Conservation (phyloP, 2,113 vertebrate species). For the Indri indri region DNA sequence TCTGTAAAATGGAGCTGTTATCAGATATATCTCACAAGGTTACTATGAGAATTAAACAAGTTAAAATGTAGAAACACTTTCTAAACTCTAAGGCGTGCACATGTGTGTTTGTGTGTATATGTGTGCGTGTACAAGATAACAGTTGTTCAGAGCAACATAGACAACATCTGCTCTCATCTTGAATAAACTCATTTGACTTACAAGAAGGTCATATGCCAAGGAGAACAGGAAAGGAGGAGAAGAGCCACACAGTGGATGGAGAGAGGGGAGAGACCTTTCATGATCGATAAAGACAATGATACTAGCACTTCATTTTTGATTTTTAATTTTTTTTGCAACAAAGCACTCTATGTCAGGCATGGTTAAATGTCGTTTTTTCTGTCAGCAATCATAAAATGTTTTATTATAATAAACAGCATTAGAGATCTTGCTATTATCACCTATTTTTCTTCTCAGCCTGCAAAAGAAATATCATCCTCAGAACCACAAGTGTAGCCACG, state of each 20-base stretch:
- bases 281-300: neutral
- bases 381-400: neutral
- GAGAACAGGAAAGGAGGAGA: neutral
- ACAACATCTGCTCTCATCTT: neutral
- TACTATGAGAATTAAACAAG: neutral
- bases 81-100: neutral
- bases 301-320: neutral
- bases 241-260: neutral
- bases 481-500: neutral
- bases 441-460: neutral
- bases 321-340: neutral
- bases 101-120: neutral
- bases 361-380: conserved; percentile 5
- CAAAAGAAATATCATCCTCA: neutral
- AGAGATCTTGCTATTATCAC: neutral
- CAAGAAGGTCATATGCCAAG: neutral
- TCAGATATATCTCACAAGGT: neutral
- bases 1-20: neutral
- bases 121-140: neutral
- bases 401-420: neutral
- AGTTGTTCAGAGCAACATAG: neutral
- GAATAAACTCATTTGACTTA: neutral
- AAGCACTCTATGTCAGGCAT: neutral
- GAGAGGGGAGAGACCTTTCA: neutral
- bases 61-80: conserved; percentile 11